Evolutionary conservation across 2,113 vertebrate species (phyloP), one percentile per base, ranked within the genome.

Genomic region (Aspidoscelis tigris): DNA sequence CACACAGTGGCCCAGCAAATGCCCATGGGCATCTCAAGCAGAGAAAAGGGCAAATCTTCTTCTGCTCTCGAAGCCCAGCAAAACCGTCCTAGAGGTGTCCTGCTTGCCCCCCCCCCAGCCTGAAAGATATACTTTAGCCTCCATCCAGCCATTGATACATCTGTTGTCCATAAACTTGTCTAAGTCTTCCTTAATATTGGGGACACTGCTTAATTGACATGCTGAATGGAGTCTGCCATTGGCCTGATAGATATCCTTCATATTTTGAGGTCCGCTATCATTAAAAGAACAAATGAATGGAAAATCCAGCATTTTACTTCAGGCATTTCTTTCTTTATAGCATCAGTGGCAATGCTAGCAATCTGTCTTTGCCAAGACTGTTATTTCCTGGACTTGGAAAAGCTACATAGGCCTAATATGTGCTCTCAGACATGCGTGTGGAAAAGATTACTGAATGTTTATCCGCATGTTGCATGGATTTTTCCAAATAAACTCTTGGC

Each of bases 171-270:
- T 33, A 33, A 33, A 33, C 33, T 33, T 33, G 33, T 33, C 33
- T 33, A 33, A 33, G 33, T 33, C 33, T 33, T 33, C 33, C 33
- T 33, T 33, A 33, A 33, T 7, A 22, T 2, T 61, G 73, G 18
- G 10, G 74, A 14, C 0, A 0, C 0, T 14, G 8, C 24, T 77
- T 26, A 1, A 83, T 73, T 16, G 22, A 83, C 61, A 1, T 80
- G 0, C 0, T 3, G 58, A 9, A 1, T 0, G 53, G 84, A 68
- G 76, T 9, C 41, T 12, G 14, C 50, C 65, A 18, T 5, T 85
- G 80, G 72, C 26, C 7, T 58, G 16, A 33, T 74, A 61, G 4
- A 86, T 50, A 24, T 85, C 78, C 81, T 14, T 43, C 12, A 53
- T 21, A 82, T 22, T 77, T 83, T 73, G 4, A 41, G 33, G n/a